A percentile compares a stretch with the other conserved stretches of the same genome.
These are phyloP conservation scores for Dermatemys mawii DNA, from an alignment of 2,113 vertebrate genomes.

Conservation along the genomic window DNA sequence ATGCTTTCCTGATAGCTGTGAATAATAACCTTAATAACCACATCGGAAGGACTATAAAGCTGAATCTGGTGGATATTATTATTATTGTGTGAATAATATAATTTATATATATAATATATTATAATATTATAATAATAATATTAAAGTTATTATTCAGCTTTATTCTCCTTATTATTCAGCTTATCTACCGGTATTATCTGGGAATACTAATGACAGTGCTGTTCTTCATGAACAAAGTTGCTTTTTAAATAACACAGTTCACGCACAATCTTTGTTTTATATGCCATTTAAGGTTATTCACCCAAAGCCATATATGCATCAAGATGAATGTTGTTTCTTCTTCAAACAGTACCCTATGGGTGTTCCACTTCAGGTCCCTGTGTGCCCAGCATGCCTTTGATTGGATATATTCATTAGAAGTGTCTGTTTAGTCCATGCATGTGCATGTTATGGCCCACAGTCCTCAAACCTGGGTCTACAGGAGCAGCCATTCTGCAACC, in stretches of 20 bases:
- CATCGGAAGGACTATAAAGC: accelerated
- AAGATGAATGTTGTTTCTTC: background rate
- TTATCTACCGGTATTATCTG: no score
- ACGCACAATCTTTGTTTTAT: background rate
- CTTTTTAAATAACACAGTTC: no score
- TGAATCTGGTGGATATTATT: no score
- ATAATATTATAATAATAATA: no score
- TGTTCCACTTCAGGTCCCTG: no score
- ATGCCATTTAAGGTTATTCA: background rate
- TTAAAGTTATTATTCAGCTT: no score
- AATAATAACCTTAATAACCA: no score
- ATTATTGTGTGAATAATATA: no score
- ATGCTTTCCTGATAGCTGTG: background rate
- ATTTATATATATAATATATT: no score
- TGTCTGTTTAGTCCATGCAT: background rate
- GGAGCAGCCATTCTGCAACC: background rate
- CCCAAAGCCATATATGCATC: background rate
- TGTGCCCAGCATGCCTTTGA: background rate
- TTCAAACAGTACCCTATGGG: background rate
- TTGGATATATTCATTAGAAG: background rate
- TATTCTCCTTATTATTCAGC: no score
- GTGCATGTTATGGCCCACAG: background rate
- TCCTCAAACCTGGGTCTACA: background rate
- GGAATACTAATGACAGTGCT: background rate
- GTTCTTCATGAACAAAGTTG: background rate